Evolutionary conservation across 35 echinoderm and acorn worm species (phyloP), one percentile per base, ranked within the genome.

Genomic region (Apostichopus japonicus): DNA sequence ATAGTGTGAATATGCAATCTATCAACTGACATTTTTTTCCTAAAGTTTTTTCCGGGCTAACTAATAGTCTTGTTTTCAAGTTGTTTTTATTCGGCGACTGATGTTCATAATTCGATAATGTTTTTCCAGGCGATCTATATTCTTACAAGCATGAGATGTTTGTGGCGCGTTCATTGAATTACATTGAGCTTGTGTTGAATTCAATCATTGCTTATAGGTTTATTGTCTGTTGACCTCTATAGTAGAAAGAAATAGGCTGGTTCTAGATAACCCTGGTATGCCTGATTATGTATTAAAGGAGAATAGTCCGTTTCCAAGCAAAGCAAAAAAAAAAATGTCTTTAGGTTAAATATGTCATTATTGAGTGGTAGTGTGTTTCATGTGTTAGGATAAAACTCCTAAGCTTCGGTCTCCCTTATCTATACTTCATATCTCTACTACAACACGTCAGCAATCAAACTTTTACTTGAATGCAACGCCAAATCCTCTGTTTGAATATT

Each of bases 41-140:
- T 19, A 75, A 75, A 75, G 33, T 44, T 44, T 44, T 44, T 84
- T 57, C 81, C 81, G 53, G 81, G 81, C 56, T 84, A 84, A 84
- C 54, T 84, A 84, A 84, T 84, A 58, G 54, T 59, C 55, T 84
- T 16, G 33, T 44, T 84, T 21, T 84, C 54, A 59, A 58, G 81
- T 84, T 57, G 54, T 15, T 54, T 44, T 84, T 84, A 57, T 84
- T 58, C 81, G 21, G 4, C 54, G 17, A 59, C 8, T 84, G 81
- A 84, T 84, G 54, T 84, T 58, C 51, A n/a, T 84, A 84, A 84
- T 84, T 84, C 81, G 81, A 84, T 84, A 84, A 84, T 84, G 57
- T 84, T 84, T 84, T 84, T 84, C 81, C 81, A 84, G 53, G 24
- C 81, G 81, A 84, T 84, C 81, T 84, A 84, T 84, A 84, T 84